Evolutionary conservation across 2,113 vertebrate genomes (phyloP), one percentile per base, ranked within the genome.

Genomic region (Hiodon alosoides): DNA sequence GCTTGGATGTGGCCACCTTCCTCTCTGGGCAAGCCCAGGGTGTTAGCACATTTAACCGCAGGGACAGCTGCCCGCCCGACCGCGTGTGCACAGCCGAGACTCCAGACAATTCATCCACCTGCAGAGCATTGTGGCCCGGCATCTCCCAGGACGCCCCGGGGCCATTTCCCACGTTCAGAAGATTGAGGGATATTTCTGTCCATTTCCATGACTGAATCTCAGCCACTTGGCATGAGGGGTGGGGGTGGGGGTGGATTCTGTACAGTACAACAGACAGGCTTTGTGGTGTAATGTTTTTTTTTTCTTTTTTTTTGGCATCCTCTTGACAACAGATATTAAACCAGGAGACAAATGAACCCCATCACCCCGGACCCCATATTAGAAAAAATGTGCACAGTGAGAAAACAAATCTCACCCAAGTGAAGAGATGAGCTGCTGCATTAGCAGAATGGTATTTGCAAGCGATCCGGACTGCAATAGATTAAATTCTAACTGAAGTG

Each of bases 61-160:
- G 5, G 52, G 68, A n/a, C 68, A 69, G 68, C 68, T 69, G 68
- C 55, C 66, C 10, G 31, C 54, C 57, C 58, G 31, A 31, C 31
- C 31, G 10, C 31, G 17, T 58, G 17, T 55, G 5, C 46, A 71
- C 54, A 71, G 70, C 70, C 59, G 54, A 31, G 70, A n/a, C 31
- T 3, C 5, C 11, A 17, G 55, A 52, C 46, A 60, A 47, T 9
- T 60, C 11, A 48, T 31, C 31, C 17, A 60, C 70, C 70, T 55
- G 46, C 70, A 31, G 7, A 17, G 57, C 68, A 69, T 69, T 69
- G 52, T 69, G 67, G 67, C n/a, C n/a, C n/a, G n/a, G n/a, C n/a
- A 31, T 31, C 31, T 31, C 31, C 31, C 31, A 31, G 68, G 55
- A 69, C 48, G 60, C 5, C 50, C 70, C 46, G 54, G 31, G 31